Evolutionary conservation across 2,888 invertebrate genomes (phyloP).

Genomic region (Willowsia nigromaculata): DNA sequence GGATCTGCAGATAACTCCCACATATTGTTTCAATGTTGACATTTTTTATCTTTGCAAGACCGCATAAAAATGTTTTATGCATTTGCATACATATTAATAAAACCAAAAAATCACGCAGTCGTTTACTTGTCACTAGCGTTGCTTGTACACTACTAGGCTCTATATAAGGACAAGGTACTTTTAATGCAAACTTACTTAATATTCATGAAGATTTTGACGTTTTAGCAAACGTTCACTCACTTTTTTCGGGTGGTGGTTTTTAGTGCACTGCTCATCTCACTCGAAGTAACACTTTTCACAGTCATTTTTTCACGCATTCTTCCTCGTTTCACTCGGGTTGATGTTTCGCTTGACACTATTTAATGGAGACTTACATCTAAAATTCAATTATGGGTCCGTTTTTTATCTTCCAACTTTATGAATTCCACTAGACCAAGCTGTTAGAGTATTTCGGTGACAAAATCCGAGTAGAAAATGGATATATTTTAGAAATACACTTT

Average conservation of each 20-base stretch:
- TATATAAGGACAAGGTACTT: neutral
- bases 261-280: neutral
- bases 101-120: too few species aligned
- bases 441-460: too few species aligned
- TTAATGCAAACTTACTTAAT: slow-evolving; percentile 22
- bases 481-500: too few species aligned
- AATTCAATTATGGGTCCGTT: neutral
- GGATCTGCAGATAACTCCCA: too few species aligned
- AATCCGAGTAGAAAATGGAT: too few species aligned
- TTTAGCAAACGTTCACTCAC: neutral
- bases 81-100: neutral
- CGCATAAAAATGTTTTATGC: neutral
- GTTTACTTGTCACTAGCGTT: too few species aligned
- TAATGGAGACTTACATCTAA: neutral
- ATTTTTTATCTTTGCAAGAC: neutral
- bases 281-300: slow-evolving; percentile 13
- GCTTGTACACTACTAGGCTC: too few species aligned
- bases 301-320: slow-evolving; percentile 6
- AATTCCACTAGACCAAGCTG: too few species aligned
- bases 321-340: neutral
- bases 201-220: slow-evolving; percentile 42
- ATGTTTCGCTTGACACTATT: neutral
- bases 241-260: neutral
- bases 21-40: neutral
- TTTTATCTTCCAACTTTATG: neutral